Base-by-base conservation (phyloP, 2,113 vertebrate genomes). In the Pseudonaja textilis region DNA sequence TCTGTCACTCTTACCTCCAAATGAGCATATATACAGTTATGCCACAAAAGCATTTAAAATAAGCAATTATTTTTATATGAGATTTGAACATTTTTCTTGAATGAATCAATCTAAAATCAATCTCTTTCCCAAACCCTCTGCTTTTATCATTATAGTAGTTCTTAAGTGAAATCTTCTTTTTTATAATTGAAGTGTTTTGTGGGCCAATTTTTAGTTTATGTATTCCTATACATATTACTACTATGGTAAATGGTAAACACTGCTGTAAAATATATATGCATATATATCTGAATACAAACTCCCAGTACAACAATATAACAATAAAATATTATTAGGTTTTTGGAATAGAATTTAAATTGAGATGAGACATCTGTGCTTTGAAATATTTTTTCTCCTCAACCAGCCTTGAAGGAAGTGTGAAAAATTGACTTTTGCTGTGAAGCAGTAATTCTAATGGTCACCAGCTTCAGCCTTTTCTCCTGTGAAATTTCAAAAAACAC, bases 371-470 rank as follows among this genome's bases (percentile, higher is more conserved):
- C 14, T 90, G 61, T 86, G n/a, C 52, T 89, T 95, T 55, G 87
- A 95, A 94, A 92, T 86, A 29, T 89, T 87, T 0, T 89, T 95
- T 93, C 94, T 14, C 52, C 50, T 81, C 90, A 91, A 96, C 96
- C 39, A 39, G 16, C 64, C 91, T 93, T 61, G 54, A 94, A 8
- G 16, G 93, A 95, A 87, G 25, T 64, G 16, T 92, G 25, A 94
- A 94, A 97, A 93, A 74, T 7, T 96, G 87, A 54, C 61, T 95
- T 96, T 85, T 86, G 92, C 54, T 93, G 81, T 90, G 95, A 22
- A 91, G 42, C 5, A 90, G 1, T 81, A 95, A 93, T 93, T 95
- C 69, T 91, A 93, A 93, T 96, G 90, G 95, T 96, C 96, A 95
- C 90, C 92, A 91, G 94, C 5, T 61, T 94, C 10, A 39, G 55